Evolutionary conservation across 2,113 vertebrate genomes (phyloP), one percentile per base, ranked within the genome.

Genomic region (Tricholaema leucomelas): DNA sequence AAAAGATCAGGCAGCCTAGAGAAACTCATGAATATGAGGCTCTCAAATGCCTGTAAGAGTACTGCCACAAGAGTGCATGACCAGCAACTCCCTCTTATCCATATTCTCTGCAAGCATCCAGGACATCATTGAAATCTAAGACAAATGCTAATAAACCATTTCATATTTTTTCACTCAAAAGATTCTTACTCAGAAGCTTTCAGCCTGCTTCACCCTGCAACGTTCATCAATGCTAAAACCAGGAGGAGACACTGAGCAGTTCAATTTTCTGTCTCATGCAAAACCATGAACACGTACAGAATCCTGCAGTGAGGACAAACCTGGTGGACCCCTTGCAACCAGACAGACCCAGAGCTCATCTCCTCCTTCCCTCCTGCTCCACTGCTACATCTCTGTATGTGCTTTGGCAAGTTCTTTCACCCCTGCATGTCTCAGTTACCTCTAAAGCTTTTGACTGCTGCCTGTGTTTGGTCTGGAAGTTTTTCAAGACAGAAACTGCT

Each of bases 251-350:
- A 44, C 0, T 2, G 6, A 36, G 14, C 60, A 82, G 64, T 50
- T 73, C 46, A 6, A 2, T 76, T 27, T 85, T 82, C 42, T 66
- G 8, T 59, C 40, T 73, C 46, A 13, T 15, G 31, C 33, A 44
- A 70, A 76, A 25, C 27, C 44, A 44, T 3, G 24, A 63, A 33
- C 19, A 1, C 4, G 18, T 42, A 76, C 11, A 61, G 55, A 81
- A 80, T 50, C 50, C 44, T 35, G 21, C 44, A n/a, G 18, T 17
- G 27, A 69, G 55, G 59, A 65, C 27, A 79, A 82, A 79, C 8
- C 35, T 14, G 14, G 10, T 27, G 0, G 1, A 73, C 2, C 2
- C 25, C 31, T 50, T 0, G 0, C 30, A 60, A 44, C 5, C 59
- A 44, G 78, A 16, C 0, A 1, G 50, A 77, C 5, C 1, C 17